phyloP scores from a whole-genome alignment of 2,113 vertebrate species.

The Ceyx melanurus region DNA sequence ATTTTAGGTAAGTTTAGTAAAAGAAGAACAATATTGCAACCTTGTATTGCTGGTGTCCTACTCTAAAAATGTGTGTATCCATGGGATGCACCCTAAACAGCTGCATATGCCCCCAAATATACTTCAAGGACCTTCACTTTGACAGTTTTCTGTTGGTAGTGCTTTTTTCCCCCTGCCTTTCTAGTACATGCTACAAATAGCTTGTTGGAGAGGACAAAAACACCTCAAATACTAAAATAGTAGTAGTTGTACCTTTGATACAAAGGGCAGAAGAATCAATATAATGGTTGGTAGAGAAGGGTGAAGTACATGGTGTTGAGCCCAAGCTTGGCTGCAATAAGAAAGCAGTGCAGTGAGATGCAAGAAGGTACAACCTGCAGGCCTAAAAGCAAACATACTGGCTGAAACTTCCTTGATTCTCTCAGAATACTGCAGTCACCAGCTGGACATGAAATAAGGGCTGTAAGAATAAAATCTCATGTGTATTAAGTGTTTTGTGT shows the following conservation, averaged over 20 bases:
- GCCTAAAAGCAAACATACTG: background rate
- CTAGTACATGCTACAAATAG: background rate
- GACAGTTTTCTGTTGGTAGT: background rate
- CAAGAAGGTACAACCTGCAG: background rate
- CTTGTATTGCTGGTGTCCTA: background rate
- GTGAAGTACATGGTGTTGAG: background rate
- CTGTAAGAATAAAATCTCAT: background rate
- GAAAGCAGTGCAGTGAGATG: background rate
- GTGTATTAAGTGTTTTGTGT: background rate
- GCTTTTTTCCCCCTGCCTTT: background rate
- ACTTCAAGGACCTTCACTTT: background rate
- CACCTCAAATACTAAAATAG: background rate
- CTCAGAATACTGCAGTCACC: background rate
- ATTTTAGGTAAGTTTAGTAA: constrained; percentile 87
- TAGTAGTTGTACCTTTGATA: background rate
- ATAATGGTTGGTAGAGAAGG: background rate
- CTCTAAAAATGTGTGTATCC: background rate
- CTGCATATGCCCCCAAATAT: background rate
- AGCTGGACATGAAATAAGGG: background rate
- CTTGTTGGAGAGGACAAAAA: background rate
- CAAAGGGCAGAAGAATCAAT: background rate
- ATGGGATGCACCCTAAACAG: background rate
- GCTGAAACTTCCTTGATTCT: constrained; percentile 70
- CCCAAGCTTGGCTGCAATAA: background rate
- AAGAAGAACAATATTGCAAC: background rate